phyloP scores from a whole-genome alignment of 2,888 invertebrate genomes.

The Azorinus chamasolen region DNA sequence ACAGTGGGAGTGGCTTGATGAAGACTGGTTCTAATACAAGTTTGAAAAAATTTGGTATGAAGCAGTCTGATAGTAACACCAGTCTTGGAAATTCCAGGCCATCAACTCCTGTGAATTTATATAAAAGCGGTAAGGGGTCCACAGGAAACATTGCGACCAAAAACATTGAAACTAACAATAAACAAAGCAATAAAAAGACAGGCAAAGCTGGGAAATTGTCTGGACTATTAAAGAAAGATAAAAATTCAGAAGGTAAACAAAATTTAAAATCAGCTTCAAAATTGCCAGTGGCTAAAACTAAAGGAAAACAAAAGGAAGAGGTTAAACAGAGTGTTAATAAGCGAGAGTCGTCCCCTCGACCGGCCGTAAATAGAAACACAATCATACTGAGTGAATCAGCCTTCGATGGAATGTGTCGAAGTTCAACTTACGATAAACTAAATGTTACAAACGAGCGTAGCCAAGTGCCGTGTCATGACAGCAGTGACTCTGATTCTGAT shows the following conservation, averaged over 20 bases:
- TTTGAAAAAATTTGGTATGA: constrained; percentile 59
- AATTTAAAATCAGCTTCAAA: constrained; percentile 62
- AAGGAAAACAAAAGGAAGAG: constrained; percentile 35
- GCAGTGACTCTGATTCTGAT: constrained; percentile 4
- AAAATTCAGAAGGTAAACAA: constrained; percentile 31
- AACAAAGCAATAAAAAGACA: constrained; percentile 70
- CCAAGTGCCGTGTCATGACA: constrained; percentile 64
- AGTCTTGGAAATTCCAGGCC: constrained; percentile 84
- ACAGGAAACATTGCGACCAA: constrained; percentile 29
- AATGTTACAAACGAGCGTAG: constrained; percentile 67
- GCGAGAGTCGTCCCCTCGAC: constrained; percentile 40
- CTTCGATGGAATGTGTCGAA: constrained; percentile 77
- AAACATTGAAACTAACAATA: constrained; percentile 35
- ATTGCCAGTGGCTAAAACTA: constrained; percentile 69
- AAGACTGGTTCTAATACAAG: constrained; percentile 63
- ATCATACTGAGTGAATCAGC: constrained; percentile 55
- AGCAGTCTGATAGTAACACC: constrained; percentile 72
- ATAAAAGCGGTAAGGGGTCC: constrained; percentile 25
- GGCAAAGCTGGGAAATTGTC: constrained; percentile 91
- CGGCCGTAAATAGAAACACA: constrained; percentile 52
- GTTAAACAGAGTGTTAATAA: constrained; percentile 6
- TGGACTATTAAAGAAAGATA: constrained; percentile 90
- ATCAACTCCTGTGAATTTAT: constrained; percentile 72
- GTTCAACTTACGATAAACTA: constrained; percentile 86
- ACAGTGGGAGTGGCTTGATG: constrained; percentile 60